phyloP scores from a whole-genome alignment of 2,888 invertebrate genomes.

The Hypselothyrea guttata region DNA sequence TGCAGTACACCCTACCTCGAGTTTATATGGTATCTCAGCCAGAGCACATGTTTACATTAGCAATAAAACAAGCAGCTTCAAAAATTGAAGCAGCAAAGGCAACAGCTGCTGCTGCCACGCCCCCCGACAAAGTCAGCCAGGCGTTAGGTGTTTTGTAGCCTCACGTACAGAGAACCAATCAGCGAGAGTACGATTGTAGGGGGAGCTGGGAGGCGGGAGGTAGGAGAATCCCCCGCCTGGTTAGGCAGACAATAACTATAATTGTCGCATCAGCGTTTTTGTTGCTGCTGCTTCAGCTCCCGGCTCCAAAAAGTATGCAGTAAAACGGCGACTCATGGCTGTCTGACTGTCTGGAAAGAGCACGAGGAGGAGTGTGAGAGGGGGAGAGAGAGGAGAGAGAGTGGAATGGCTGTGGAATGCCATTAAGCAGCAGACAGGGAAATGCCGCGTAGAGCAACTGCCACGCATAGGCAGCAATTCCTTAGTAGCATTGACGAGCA shows the following conservation, averaged over 20 bases:
- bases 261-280: slow-evolving; percentile 75
- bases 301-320: slow-evolving; percentile 51
- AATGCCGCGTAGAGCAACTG: slow-evolving; percentile 30
- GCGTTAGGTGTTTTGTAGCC: slow-evolving; percentile 39
- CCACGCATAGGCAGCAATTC: slow-evolving; percentile 47
- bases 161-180: slow-evolving; percentile 46
- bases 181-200: too few relatives aligned
- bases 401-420: slow-evolving; percentile 34
- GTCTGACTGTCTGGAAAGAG: slow-evolving; percentile 3
- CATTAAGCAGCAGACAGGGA: slow-evolving; percentile 46
- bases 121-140: slow-evolving; percentile 9
- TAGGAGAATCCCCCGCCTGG: slow-evolving; percentile 31
- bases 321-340: slow-evolving; percentile 57
- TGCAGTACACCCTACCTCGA: too few relatives aligned
- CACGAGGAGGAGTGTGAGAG: background rate
- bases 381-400: background rate
- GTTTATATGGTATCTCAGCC: slow-evolving; percentile 14
- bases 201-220: slow-evolving; percentile 1
- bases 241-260: slow-evolving; percentile 74
- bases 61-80: slow-evolving; percentile 58
- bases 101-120: slow-evolving; percentile 29
- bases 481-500: slow-evolving; percentile 17
- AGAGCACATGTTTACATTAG: slow-evolving; percentile 63
- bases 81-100: slow-evolving; percentile 43
- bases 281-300: slow-evolving; percentile 13